A percentile compares a stretch with the other conserved stretches of the same genome.
Evolutionary conservation across 1,140 invertebrate genomes (phyloP).

Genomic region (Lepidurus arcticus): DNA sequence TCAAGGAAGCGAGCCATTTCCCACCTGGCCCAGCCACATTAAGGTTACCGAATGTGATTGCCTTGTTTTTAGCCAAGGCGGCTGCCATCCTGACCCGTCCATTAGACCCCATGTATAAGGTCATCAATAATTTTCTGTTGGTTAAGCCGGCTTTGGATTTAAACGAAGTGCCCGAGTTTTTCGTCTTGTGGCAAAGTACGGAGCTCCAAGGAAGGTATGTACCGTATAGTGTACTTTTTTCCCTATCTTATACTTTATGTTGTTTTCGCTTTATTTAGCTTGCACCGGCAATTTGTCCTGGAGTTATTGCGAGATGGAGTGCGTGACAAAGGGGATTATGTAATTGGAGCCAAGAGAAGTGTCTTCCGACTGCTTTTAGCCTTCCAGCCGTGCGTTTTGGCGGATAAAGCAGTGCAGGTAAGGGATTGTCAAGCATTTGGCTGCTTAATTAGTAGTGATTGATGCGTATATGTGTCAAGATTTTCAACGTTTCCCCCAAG

Average conservation of each 20-base stretch:
- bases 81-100: constrained; percentile 59
- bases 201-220: constrained; percentile 52
- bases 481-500: neutral
- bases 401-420: constrained; percentile 50
- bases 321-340: constrained; percentile 52
- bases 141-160: constrained; percentile 62
- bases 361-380: constrained; percentile 55
- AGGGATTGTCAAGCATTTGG: constrained; percentile 33
- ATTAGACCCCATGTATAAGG: constrained; percentile 59
- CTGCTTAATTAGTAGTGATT: neutral
- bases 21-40: constrained; percentile 38
- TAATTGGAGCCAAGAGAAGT: constrained; percentile 52
- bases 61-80: constrained; percentile 62
- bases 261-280: constrained; percentile 37
- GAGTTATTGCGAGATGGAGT: constrained; percentile 60
- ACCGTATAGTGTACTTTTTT: neutral
- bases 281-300: constrained; percentile 62
- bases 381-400: constrained; percentile 48
- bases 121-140: constrained; percentile 62
- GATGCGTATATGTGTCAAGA: neutral
- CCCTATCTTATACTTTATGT: neutral
- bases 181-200: constrained; percentile 63
- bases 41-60: constrained; percentile 57
- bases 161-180: constrained; percentile 67
- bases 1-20: constrained; percentile 10